Conservation (phyloP, 2,113 vertebrate species). For the Cyprinodon brontotheroides region DNA sequence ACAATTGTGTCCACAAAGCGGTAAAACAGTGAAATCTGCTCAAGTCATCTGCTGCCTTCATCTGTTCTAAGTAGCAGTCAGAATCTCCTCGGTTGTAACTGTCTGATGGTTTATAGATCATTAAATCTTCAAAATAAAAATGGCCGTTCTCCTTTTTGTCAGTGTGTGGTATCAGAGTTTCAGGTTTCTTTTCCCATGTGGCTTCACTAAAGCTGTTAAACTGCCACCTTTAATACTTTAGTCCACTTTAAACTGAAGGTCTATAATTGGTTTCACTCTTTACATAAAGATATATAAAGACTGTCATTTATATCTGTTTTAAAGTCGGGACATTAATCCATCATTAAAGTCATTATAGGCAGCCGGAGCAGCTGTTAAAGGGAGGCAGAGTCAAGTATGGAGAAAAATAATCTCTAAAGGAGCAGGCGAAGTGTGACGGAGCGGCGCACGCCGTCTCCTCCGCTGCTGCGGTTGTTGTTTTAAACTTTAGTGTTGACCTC, state of each 20-base stretch:
- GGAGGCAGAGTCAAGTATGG: background rate
- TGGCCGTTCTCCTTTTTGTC: background rate
- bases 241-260: background rate
- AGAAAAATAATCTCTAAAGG: background rate
- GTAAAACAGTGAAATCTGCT: background rate
- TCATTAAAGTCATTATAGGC: background rate
- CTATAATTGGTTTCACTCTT: background rate
- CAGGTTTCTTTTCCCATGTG: background rate
- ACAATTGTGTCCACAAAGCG: too few species aligned
- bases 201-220: too few species aligned
- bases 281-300: background rate
- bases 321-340: background rate
- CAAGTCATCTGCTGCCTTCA: background rate
- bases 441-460: background rate
- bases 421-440: background rate
- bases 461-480: background rate
- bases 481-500: constrained; percentile 2
- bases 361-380: background rate
- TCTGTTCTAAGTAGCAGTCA: too few species aligned
- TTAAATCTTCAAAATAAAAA: background rate
- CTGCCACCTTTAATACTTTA: background rate
- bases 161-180: background rate
- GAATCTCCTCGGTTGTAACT: too few species aligned
- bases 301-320: background rate
- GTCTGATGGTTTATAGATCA: background rate